Conservation (phyloP, 2,113 vertebrate genomes). For the Triplophysa rosa region DNA sequence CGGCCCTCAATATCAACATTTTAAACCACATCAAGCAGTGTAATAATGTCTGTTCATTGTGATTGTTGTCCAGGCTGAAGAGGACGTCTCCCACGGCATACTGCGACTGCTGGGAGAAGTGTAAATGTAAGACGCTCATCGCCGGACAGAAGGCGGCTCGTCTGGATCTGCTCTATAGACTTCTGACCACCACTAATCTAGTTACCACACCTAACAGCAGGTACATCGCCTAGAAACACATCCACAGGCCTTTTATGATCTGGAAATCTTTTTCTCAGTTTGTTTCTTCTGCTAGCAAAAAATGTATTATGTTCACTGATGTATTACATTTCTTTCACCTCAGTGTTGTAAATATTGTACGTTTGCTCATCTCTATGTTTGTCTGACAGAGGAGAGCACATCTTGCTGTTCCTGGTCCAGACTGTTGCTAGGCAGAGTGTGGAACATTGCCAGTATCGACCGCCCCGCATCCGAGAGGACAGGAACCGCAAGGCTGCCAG, state of each 20-base stretch:
- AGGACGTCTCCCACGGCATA: constrained; percentile 97
- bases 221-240: constrained; percentile 53
- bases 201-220: constrained; percentile 98
- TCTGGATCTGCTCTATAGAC: constrained; percentile 92
- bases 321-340: no score
- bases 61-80: constrained; percentile 80
- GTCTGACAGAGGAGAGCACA: constrained; percentile 88
- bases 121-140: constrained; percentile 97
- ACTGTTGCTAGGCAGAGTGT: constrained; percentile 98
- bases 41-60: not conserved
- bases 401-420: constrained; percentile 94
- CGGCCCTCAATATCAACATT: no score
- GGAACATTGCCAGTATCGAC: constrained; percentile 96
- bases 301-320: no score
- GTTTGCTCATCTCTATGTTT: constrained; percentile 14
- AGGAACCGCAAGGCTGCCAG: constrained; percentile 94
- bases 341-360: not conserved
- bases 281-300: no score
- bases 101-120: constrained; percentile 99
- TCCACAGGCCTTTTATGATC: not conserved
- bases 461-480: constrained; percentile 95
- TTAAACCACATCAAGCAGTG: no score
- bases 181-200: constrained; percentile 95
- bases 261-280: no score
- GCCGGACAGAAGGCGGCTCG: constrained; percentile 97